Conservation (phyloP, 2,888 invertebrate species). For the Hypercompe scribonia region DNA sequence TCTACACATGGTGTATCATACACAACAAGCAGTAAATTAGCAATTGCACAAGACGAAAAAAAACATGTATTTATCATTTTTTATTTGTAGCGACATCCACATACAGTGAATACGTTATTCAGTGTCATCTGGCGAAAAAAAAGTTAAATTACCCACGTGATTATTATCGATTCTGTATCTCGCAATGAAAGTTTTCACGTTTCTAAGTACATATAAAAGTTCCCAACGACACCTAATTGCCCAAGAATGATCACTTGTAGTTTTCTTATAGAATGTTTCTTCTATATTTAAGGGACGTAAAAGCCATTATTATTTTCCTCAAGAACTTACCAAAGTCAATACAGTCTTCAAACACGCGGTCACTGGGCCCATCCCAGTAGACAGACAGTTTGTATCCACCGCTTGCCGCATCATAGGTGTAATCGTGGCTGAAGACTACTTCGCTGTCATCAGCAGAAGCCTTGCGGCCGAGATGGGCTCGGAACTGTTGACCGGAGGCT, state of each 20-base stretch:
- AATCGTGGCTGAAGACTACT: conserved; percentile 63
- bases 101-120: no score
- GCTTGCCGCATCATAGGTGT: conserved; percentile 56
- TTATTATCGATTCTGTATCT: neutral
- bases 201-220: neutral
- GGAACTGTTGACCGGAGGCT: conserved; percentile 55
- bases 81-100: no score
- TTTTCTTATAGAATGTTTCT: neutral
- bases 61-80: no score
- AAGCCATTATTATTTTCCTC: neutral
- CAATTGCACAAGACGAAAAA: no score
- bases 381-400: conserved; percentile 69
- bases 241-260: neutral
- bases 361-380: conserved; percentile 76
- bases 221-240: neutral
- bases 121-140: no score
- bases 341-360: conserved; percentile 81
- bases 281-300: neutral
- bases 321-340: conserved; percentile 73
- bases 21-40: no score
- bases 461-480: conserved; percentile 72
- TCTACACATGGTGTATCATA: no score
- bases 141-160: no score
- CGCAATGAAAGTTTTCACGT: neutral
- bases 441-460: conserved; percentile 57